Evolutionary conservation across 2,113 vertebrate species (phyloP).

Genomic region (Epinephelus moara): DNA sequence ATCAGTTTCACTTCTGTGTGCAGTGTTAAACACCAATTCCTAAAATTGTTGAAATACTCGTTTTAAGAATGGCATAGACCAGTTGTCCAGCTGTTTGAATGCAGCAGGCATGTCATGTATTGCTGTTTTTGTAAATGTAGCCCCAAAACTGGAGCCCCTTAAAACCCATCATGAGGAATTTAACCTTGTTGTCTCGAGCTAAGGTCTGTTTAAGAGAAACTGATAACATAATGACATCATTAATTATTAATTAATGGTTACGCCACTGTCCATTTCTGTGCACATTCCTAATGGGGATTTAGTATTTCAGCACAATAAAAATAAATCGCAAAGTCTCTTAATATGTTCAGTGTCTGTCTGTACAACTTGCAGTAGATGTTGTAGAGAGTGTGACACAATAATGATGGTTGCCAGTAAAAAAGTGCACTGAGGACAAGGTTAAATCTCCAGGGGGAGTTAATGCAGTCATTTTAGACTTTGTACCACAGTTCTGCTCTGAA

Average conservation of each 20-base stretch:
- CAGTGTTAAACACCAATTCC: neutral
- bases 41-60: neutral
- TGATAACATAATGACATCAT: neutral
- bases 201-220: neutral
- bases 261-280: neutral
- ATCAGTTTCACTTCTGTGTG: neutral
- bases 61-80: neutral
- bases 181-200: neutral
- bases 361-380: neutral
- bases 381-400: neutral
- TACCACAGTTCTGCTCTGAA: neutral
- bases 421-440: neutral
- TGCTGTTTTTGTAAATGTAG: neutral
- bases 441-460: neutral
- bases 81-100: neutral
- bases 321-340: neutral
- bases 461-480: neutral
- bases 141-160: neutral
- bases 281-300: neutral
- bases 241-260: neutral
- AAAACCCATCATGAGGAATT: neutral
- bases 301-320: neutral
- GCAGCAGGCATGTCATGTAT: neutral
- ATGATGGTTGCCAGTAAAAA: neutral
- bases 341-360: neutral